Evolutionary conservation across 2,888 invertebrate genomes (phyloP), one percentile per base, ranked within the genome.

Genomic region (Aricia artaxerxes): DNA sequence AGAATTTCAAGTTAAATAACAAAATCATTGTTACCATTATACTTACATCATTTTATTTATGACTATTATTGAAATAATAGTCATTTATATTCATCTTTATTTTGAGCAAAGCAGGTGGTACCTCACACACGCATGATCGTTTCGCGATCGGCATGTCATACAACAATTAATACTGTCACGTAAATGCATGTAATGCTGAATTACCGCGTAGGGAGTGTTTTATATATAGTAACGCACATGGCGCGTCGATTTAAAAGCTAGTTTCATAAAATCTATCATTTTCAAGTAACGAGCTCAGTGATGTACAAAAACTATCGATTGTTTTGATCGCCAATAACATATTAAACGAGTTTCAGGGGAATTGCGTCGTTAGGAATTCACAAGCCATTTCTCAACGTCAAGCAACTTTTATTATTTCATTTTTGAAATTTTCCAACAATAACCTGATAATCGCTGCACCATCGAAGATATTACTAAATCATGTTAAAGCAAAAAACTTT

Each of bases 311-410:
- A 57, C 49, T 57, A 76, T 76, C 76, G 76, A 76, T 53, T 57
- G 53, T 57, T 76, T 76, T 57, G 53, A 76, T 35, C 57, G 76
- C 76, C 76, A 76, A 76, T 53, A 76, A 53, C 76, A 53, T 76
- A 57, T 76, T 76, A 57, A 76, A 57, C 57, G 76, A 13, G 44
- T 49, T 76, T 76, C 76, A 35, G 76, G 76, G 24, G 35, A 57
- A 53, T 53, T 76, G 76, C 76, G 35, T 76, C 76, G 76, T 76
- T 76, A 76, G 53, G 13, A 76, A 76, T 57, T 76, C 76, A 76
- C 76, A 76, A 76, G 31, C 76, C 76, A 76, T 76, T 76, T 76
- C 76, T 76, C 76, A 76, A 76, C 76, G 76, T 76, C 76, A 35
- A 73, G 73, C 73, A 73, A 76, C 76, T 76, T 49, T 76, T 57